phyloP scores from a whole-genome alignment of 2,113 vertebrate species.

The Coptodon bakossiorum region DNA sequence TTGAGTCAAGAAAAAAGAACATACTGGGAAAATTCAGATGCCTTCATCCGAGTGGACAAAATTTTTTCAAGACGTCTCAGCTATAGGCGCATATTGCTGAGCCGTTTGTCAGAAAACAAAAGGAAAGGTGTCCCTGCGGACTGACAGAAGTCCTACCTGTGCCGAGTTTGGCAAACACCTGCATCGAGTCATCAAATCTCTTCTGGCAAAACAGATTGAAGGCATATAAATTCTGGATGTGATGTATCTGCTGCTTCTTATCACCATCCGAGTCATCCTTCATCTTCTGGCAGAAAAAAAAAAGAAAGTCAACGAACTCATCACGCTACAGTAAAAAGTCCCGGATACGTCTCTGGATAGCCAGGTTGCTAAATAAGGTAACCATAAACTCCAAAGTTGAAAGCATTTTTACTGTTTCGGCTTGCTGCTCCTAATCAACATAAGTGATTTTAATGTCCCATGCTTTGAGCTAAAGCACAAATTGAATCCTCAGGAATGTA shows the following conservation, averaged over 20 bases:
- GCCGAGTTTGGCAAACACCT: conserved; percentile 95
- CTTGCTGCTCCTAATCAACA: neutral
- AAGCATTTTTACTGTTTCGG: neutral
- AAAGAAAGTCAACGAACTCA: neutral
- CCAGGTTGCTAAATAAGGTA: neutral
- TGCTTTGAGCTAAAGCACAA: neutral
- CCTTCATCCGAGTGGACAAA: fast-evolving
- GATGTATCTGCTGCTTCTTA: conserved; percentile 94
- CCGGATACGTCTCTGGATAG: neutral
- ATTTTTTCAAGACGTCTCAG: neutral
- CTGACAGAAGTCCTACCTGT: conserved; percentile 76
- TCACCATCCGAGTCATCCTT: conserved; percentile 95
- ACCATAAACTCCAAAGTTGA: neutral
- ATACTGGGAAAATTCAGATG: neutral
- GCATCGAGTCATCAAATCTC: conserved; percentile 98
- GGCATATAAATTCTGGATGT: conserved; percentile 97
- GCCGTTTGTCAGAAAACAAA: neutral
- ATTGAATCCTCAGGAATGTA: conserved; percentile 1
- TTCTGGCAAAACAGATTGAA: conserved; percentile 99
- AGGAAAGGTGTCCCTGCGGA: neutral
- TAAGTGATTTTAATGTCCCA: neutral
- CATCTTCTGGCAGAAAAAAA: conserved; percentile 79
- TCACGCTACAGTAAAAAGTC: neutral
- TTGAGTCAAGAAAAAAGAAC: neutral
- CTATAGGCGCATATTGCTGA: neutral